Conservation (phyloP, 2,888 invertebrate species). For the Agriotes lineatus region DNA sequence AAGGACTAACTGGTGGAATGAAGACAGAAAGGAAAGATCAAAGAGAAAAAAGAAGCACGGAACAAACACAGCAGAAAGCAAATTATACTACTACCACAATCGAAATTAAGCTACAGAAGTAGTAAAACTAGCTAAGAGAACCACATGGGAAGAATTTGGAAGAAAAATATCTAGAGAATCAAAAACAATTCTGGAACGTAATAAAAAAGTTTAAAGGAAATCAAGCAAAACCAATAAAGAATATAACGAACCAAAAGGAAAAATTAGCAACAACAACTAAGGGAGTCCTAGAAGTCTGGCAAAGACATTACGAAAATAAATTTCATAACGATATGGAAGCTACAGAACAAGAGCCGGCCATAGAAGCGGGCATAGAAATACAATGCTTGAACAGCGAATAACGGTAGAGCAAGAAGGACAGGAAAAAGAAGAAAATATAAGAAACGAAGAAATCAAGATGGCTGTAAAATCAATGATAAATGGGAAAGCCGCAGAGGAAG, state of each 20-base stretch:
- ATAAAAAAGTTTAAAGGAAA: not conserved
- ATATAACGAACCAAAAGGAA: not conserved
- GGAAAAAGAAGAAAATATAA: no score
- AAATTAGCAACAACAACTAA: not conserved
- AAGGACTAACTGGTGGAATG: not conserved
- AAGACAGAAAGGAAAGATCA: not conserved
- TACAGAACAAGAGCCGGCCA: not conserved
- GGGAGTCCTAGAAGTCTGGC: not conserved
- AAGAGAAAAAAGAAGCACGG: not conserved
- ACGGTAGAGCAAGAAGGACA: no score
- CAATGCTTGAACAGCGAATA: no score
- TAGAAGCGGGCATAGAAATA: no score
- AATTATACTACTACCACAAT: no score
- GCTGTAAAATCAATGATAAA: no score
- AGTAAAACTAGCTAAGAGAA: not conserved
- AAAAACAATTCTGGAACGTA: not conserved
- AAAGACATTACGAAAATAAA: not conserved
- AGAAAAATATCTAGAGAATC: not conserved
- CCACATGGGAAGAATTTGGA: not conserved
- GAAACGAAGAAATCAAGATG: no score
- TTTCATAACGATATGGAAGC: not conserved
- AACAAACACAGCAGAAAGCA: no score
- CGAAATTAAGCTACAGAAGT: not conserved
- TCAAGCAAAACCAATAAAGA: not conserved
- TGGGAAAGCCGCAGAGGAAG: no score